Conservation (phyloP, 2,113 vertebrate genomes). For the Gallinago jamesoni region DNA sequence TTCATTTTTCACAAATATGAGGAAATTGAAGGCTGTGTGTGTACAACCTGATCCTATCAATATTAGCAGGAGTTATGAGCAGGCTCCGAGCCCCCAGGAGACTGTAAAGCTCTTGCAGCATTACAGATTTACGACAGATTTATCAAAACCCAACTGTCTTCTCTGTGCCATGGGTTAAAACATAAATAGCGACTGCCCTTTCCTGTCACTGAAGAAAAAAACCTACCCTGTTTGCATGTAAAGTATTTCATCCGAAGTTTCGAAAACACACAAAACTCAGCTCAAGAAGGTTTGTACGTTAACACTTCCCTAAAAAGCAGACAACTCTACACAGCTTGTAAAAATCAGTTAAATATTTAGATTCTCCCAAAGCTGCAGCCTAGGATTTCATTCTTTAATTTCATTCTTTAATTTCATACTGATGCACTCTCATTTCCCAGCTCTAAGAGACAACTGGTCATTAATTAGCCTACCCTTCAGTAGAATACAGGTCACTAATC, state of each 20-base stretch:
- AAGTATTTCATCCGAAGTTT: background rate
- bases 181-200: background rate
- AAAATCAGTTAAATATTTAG: background rate
- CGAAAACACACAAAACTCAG: background rate
- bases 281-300: fast-evolving
- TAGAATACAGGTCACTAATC: background rate
- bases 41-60: background rate
- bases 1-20: background rate
- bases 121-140: background rate
- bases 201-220: background rate
- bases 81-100: background rate
- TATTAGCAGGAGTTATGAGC: background rate
- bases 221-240: background rate
- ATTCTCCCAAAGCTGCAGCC: background rate
- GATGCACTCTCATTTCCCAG: background rate
- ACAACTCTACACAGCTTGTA: fast-evolving
- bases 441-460: background rate
- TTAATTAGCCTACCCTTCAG: background rate
- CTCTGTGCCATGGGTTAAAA: background rate
- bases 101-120: background rate
- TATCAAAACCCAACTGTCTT: background rate
- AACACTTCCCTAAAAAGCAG: fast-evolving
- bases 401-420: background rate
- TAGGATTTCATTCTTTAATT: background rate
- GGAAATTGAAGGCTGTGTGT: background rate